Percentiles rank a stretch among this genome's conserved stretches.
phyloP scores from a whole-genome alignment of 2,113 vertebrate genomes.

The Parus major region DNA sequence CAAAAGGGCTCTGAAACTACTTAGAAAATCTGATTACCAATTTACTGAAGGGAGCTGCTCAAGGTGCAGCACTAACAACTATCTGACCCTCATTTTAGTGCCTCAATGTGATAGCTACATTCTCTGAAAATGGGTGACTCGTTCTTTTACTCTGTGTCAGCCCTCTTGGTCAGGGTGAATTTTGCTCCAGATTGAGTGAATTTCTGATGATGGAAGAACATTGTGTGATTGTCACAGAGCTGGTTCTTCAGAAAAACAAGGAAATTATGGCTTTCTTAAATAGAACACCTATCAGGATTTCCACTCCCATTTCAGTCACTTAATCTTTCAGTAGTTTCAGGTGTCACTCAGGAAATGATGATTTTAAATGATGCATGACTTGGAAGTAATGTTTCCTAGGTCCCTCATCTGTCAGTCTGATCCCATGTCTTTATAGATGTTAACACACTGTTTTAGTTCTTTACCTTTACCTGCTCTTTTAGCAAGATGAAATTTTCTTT shows the following conservation, averaged over 20 bases:
- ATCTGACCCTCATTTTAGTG: background rate
- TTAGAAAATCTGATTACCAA: background rate
- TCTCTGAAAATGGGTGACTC: background rate
- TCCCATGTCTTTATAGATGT: background rate
- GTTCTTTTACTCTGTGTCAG: background rate
- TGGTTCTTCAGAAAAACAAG: background rate
- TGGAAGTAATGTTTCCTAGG: background rate
- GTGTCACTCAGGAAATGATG: background rate
- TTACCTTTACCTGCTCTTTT: background rate
- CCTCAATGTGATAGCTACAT: background rate
- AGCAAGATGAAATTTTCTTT: constrained; percentile 1
- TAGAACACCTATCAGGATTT: background rate
- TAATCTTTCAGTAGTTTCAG: background rate
- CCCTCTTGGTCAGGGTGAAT: background rate
- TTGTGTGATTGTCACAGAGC: background rate
- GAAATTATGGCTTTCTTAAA: background rate
- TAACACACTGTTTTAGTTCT: background rate
- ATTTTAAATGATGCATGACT: background rate
- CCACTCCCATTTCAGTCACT: background rate
- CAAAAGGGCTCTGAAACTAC: background rate
- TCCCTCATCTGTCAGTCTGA: background rate
- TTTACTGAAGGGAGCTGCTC: background rate
- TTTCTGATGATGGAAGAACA: background rate
- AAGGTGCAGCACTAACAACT: background rate
- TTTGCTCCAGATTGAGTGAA: background rate